Evolutionary conservation across 2,888 invertebrate genomes (phyloP).

Genomic region (Minunthozetes semirufus): DNA sequence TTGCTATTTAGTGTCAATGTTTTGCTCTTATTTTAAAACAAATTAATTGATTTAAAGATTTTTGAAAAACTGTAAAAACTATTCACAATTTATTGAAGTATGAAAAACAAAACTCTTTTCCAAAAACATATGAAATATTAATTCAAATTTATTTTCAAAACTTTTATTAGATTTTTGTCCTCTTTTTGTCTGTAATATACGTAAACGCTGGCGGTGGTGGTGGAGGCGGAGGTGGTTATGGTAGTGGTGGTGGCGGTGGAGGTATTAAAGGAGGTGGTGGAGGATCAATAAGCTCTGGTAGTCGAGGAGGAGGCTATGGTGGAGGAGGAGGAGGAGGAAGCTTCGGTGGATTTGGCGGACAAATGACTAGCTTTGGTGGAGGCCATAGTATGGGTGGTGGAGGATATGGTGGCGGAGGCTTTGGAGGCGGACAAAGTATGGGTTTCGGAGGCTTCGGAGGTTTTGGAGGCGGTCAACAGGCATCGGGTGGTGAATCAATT

Average conservation of each 20-base stretch:
- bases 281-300: background rate
- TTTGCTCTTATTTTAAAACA: too few relatives aligned
- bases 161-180: background rate
- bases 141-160: background rate
- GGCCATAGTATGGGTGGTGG: background rate
- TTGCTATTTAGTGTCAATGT: too few relatives aligned
- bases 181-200: background rate
- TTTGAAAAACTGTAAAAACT: too few relatives aligned
- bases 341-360: background rate
- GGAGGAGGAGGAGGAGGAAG: background rate
- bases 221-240: background rate
- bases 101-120: too few relatives aligned
- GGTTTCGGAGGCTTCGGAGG: background rate
- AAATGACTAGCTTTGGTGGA: background rate
- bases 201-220: background rate
- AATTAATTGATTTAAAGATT: too few relatives aligned
- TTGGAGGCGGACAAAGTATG: background rate
- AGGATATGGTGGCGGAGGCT: background rate
- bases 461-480: background rate
- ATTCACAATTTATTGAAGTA: too few relatives aligned
- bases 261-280: background rate
- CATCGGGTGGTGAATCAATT: background rate
- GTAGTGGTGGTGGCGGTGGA: background rate
- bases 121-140: too few relatives aligned
- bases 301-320: background rate